Percentiles rank a stretch among this genome's conserved stretches.
Evolutionary conservation across 1,140 invertebrate genomes (phyloP).

Genomic region (Neodiprion fabricii): DNA sequence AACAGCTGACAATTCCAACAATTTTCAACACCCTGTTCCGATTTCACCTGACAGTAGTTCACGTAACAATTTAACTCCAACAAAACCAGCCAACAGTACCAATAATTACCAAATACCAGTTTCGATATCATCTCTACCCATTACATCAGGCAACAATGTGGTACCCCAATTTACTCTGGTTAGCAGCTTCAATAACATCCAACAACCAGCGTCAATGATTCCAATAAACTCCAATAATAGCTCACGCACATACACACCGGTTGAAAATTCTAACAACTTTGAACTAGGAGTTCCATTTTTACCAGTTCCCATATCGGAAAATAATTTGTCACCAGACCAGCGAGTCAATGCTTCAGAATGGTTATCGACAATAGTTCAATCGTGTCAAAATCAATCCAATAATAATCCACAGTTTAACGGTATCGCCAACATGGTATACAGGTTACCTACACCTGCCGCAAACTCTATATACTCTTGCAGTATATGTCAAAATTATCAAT

Average conservation of each 20-base stretch:
- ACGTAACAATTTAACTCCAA: not conserved
- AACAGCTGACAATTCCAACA: not conserved
- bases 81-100: not conserved
- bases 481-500: not conserved
- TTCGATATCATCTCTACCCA: too few species aligned
- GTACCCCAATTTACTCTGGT: too few species aligned
- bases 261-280: not conserved
- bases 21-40: not conserved
- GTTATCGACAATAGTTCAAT: not conserved
- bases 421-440: not conserved
- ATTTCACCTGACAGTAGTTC: not conserved
- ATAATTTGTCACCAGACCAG: too few species aligned
- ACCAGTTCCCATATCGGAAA: too few species aligned
- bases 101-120: not conserved
- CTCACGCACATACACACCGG: not conserved
- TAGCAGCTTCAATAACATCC: not conserved
- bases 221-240: not conserved
- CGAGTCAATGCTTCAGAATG: not conserved
- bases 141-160: too few species aligned
- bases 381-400: not conserved
- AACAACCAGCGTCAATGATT: not conserved
- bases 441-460: not conserved
- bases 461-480: not conserved
- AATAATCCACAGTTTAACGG: not conserved
- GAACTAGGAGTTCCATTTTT: too few species aligned